Evolutionary conservation across 2,888 invertebrate genomes (phyloP), one percentile per base, ranked within the genome.

Genomic region (Bombylius discolor): DNA sequence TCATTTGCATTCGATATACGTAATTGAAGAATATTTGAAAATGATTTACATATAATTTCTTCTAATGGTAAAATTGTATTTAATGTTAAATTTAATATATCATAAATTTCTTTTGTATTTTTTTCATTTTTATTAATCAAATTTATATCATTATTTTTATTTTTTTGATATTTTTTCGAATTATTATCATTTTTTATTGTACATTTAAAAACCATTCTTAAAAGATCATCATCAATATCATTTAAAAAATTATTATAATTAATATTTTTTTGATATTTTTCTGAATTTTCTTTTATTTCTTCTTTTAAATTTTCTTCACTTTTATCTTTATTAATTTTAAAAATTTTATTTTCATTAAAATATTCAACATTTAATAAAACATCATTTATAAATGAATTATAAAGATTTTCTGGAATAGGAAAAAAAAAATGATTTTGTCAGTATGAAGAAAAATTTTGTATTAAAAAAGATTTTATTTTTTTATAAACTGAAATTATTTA

Each of bases 1-100:
- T 67, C 70, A 59, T 77, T 77, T 1, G 77, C 75, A 51, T 72
- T 69, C 3, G 66, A 62, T 47, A 68, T 68, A 7, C 73, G 68
- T n/a, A 68, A 63, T 50, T 70, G 70, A n/a, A 79, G 64, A 56
- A 78, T 72, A 52, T 68, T 67, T 1, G 65, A 64, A 49, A 79
- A 64, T 4, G 71, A 67, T n/a, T 62, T 67, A 31, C 74, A 66
- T 13, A 79, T 64, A 47, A 78, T 66, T 54, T 71, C 74, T 46
- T 73, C 70, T 23, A 76, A 64, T 0, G 77, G 77, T 34, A 78
- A 62, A 54, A 70, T 65, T 39, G 67, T 64, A 33, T 66, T 57
- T 4, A 68, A 66, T n/a, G 64, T 57, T 52, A 58, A 58, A 56
- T 67, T 64, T 12, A 73, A 60, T 42, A 67, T 68, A 44, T 50